phyloP scores from a whole-genome alignment of 2,888 invertebrate species.

The Andricus curvator region DNA sequence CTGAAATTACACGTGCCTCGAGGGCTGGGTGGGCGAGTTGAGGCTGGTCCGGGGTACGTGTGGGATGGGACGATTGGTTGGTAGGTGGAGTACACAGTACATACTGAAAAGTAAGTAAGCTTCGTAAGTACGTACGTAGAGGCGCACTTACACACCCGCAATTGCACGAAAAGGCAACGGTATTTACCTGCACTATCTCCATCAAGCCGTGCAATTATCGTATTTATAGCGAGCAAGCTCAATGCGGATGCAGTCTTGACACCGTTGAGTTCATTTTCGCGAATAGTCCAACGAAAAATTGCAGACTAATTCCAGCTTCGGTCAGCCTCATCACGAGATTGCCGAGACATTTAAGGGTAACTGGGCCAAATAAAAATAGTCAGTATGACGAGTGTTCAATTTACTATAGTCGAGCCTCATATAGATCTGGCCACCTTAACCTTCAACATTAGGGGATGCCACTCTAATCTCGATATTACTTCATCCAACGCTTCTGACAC shows the following conservation, averaged over 20 bases:
- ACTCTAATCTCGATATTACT: not conserved
- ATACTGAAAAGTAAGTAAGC: slow-evolving; percentile 12
- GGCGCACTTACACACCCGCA: not conserved
- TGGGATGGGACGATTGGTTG: slow-evolving; percentile 52
- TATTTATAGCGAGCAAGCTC: slow-evolving; percentile 59
- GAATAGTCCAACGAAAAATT: slow-evolving; percentile 36
- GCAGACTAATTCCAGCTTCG: slow-evolving; percentile 35
- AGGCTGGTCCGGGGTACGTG: slow-evolving; percentile 46
- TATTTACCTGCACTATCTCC: slow-evolving; percentile 61
- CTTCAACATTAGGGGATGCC: not conserved
- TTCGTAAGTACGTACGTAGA: not conserved
- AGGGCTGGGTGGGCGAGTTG: slow-evolving; percentile 56
- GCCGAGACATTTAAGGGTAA: slow-evolving; percentile 33
- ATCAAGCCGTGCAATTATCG: slow-evolving; percentile 60
- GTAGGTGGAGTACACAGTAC: slow-evolving; percentile 48
- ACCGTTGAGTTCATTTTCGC: slow-evolving; percentile 40
- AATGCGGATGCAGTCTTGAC: slow-evolving; percentile 47
- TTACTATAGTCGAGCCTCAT: not conserved
- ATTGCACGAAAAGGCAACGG: slow-evolving; percentile 44
- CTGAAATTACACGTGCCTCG: slow-evolving; percentile 54
- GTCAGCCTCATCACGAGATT: slow-evolving; percentile 6
- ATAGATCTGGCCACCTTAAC: slow-evolving; percentile 6
- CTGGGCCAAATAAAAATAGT: slow-evolving; percentile 30
- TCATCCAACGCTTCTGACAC: not conserved
- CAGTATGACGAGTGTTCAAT: not conserved